phyloP scores from a whole-genome alignment of 64 coral and sea anemone species.

The Dendrophyllia cribrosa region DNA sequence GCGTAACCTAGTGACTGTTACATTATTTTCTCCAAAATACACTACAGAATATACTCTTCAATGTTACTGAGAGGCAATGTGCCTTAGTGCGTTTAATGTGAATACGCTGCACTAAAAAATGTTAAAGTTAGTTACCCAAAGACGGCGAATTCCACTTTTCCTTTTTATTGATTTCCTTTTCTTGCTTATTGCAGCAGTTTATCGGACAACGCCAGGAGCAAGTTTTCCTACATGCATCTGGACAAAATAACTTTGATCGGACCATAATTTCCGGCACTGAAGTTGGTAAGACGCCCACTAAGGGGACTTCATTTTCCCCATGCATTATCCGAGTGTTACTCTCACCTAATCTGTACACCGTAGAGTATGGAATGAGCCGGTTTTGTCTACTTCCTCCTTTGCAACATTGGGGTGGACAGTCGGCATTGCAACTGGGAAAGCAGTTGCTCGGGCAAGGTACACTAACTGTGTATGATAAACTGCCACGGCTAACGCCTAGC shows the following conservation, averaged over 20 bases:
- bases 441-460: slow-evolving; percentile 51
- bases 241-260: slow-evolving; percentile 39
- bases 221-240: slow-evolving; percentile 34
- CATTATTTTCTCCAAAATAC: too few relatives aligned
- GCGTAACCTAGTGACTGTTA: too few relatives aligned
- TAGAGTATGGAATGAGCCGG: slow-evolving; percentile 15
- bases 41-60: too few relatives aligned
- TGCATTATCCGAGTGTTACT: neutral
- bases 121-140: neutral
- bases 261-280: neutral
- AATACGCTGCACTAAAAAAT: too few relatives aligned
- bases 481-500: neutral
- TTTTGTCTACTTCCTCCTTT: neutral
- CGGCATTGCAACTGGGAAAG: slow-evolving; percentile 7
- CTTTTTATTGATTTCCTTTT: neutral
- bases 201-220: slow-evolving; percentile 66
- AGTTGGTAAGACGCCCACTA: too few relatives aligned
- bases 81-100: too few relatives aligned
- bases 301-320: neutral
- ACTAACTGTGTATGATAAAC: neutral
- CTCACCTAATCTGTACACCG: slow-evolving; percentile 28
- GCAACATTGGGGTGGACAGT: slow-evolving; percentile 24
- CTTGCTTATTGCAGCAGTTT: slow-evolving; percentile 60
- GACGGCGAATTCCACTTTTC: neutral
- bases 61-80: too few relatives aligned